Evolutionary conservation across 1,140 invertebrate species (phyloP).

Genomic region (Arctopsyche grandis): DNA sequence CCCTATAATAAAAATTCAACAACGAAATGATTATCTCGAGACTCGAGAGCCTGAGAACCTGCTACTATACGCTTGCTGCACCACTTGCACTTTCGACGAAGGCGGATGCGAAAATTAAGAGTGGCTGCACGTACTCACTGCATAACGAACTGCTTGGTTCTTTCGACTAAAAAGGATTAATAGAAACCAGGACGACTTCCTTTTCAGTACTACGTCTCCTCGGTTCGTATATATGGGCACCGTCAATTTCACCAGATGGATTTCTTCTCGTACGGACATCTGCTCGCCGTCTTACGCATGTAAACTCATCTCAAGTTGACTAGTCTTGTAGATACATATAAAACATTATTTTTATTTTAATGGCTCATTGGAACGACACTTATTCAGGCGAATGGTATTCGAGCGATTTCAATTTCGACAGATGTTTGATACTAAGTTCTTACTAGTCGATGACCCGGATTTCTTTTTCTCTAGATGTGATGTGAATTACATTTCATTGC

Average conservation of each 20-base stretch:
- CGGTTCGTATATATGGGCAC: not conserved
- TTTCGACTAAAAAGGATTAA: constrained; percentile 4
- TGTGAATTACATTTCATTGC: not conserved
- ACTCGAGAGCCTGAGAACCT: constrained; percentile 19
- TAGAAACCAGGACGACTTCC: constrained; percentile 17
- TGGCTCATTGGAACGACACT: too few relatives aligned
- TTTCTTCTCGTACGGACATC: not conserved
- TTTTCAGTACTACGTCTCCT: not conserved
- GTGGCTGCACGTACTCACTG: constrained; percentile 18
- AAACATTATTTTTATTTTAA: too few relatives aligned
- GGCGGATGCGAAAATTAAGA: constrained; percentile 35
- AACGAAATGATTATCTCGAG: constrained; percentile 17
- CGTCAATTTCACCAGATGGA: constrained; percentile 4
- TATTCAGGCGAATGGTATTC: not conserved
- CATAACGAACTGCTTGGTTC: not conserved
- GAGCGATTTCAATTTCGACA: not conserved
- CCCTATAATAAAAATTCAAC: constrained; percentile 6
- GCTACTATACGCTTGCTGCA: not conserved
- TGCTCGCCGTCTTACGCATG: not conserved
- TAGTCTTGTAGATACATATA: too few relatives aligned
- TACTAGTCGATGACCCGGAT: not conserved
- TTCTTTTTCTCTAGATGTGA: not conserved
- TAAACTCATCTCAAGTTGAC: not conserved
- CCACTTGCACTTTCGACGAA: constrained; percentile 36
- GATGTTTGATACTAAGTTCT: not conserved